phyloP scores from a whole-genome alignment of 2,888 invertebrate species.

The Pammene fasciana region DNA sequence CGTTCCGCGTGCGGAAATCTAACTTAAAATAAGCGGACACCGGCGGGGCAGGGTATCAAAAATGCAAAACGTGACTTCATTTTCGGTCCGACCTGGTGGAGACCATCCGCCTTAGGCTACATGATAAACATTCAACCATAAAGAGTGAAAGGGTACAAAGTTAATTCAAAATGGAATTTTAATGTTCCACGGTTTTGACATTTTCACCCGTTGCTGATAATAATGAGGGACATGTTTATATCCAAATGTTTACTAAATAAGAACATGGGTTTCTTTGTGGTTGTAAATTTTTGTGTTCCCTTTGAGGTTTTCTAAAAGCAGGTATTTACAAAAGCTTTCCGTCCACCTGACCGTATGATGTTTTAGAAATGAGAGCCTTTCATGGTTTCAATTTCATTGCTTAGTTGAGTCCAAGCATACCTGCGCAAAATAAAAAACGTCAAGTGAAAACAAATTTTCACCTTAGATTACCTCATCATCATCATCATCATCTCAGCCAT shows the following conservation, averaged over 20 bases:
- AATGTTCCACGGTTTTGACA: conserved; percentile 31
- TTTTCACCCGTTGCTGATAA: conserved; percentile 29
- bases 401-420: background rate
- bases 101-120: conserved; percentile 20
- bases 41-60: conserved; percentile 22
- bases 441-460: too few species aligned
- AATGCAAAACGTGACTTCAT: conserved; percentile 39
- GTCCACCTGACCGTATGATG: conserved; percentile 13
- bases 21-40: conserved; percentile 26
- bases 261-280: conserved; percentile 34
- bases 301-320: conserved; percentile 27
- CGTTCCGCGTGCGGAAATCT: conserved; percentile 15
- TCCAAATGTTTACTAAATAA: conserved; percentile 23
- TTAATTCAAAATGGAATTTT: conserved; percentile 35
- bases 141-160: conserved; percentile 26
- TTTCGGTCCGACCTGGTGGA: conserved; percentile 3
- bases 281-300: conserved; percentile 22
- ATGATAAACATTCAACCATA: conserved; percentile 25
- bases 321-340: conserved; percentile 17
- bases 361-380: conserved; percentile 19
- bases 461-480: too few species aligned
- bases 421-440: too few species aligned
- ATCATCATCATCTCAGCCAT: too few species aligned
- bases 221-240: conserved; percentile 20
- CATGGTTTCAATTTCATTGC: conserved; percentile 8